Percentiles rank a stretch among this genome's conserved stretches.
Conservation (phyloP, 2,888 invertebrate genomes). For the Nesidiocoris tenuis region DNA sequence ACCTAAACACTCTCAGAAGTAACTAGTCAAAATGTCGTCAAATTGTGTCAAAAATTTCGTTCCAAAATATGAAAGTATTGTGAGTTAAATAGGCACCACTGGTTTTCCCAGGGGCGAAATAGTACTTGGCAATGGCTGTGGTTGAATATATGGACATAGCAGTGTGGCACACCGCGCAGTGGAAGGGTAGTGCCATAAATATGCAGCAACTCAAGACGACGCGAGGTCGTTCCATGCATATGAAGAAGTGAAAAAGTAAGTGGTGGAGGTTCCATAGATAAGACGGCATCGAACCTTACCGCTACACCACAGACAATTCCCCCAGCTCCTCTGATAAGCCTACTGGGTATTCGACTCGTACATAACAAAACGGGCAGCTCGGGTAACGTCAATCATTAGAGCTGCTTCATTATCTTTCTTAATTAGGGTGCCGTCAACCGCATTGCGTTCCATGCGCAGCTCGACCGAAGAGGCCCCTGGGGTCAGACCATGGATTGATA, state of each 20-base stretch:
- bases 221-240: background rate
- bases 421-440: background rate
- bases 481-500: background rate
- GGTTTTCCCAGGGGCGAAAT: too few relatives aligned
- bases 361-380: background rate
- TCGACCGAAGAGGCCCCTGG: background rate
- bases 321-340: background rate
- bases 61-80: too few relatives aligned
- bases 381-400: slow-evolving; percentile 17
- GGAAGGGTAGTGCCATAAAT: background rate
- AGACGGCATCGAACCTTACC: too few relatives aligned
- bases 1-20: too few relatives aligned
- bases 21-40: too few relatives aligned
- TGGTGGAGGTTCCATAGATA: background rate
- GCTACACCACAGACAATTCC: background rate
- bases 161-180: too few relatives aligned
- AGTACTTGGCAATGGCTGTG: too few relatives aligned
- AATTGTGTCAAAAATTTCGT: too few relatives aligned
- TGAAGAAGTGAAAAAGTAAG: background rate
- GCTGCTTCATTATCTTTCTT: slow-evolving; percentile 23
- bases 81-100: too few relatives aligned
- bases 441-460: too few relatives aligned
- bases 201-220: background rate
- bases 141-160: too few relatives aligned
- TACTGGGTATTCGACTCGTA: background rate